Evolutionary conservation across 2,888 invertebrate species (phyloP).

Genomic region (Tetropium fuscum): DNA sequence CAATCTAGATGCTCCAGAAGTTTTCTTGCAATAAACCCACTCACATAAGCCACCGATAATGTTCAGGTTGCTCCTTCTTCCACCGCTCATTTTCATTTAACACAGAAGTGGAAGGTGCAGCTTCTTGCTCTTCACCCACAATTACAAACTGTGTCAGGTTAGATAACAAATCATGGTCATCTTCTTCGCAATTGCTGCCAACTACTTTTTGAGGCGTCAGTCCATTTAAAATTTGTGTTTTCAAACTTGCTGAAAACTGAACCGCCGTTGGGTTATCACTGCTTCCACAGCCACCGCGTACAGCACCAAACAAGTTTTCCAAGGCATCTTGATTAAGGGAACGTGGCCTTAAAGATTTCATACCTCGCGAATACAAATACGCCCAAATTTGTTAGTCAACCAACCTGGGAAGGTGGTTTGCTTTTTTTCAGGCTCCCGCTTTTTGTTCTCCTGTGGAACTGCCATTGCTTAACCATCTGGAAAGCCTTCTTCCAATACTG

Average conservation of each 20-base stretch:
- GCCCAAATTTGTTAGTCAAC: neutral
- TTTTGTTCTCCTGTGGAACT: constrained; percentile 15
- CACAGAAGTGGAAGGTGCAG: neutral
- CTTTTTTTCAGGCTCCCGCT: constrained; percentile 17
- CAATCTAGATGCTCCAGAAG: neutral
- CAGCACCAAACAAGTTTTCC: neutral
- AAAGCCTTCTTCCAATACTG: constrained; percentile 32
- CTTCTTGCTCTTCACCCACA: neutral
- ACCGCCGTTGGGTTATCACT: neutral
- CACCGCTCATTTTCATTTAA: no score
- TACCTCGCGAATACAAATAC: neutral
- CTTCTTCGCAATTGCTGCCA: neutral
- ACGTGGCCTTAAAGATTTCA: neutral
- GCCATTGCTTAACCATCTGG: constrained; percentile 34
- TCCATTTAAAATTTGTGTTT: constrained; percentile 4
- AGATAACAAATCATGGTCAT: neutral
- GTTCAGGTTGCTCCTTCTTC: no score
- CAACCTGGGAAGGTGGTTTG: neutral
- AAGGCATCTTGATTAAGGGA: neutral
- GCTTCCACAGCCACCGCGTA: neutral
- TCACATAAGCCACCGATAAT: constrained; percentile 18
- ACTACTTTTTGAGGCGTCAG: neutral
- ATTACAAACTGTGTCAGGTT: neutral
- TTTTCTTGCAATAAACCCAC: constrained; percentile 13
- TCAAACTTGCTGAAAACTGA: neutral